These are phyloP conservation scores for Phytoseiulus persimilis DNA, from an alignment of 2,888 invertebrate genomes.

Conservation along the genomic window DNA sequence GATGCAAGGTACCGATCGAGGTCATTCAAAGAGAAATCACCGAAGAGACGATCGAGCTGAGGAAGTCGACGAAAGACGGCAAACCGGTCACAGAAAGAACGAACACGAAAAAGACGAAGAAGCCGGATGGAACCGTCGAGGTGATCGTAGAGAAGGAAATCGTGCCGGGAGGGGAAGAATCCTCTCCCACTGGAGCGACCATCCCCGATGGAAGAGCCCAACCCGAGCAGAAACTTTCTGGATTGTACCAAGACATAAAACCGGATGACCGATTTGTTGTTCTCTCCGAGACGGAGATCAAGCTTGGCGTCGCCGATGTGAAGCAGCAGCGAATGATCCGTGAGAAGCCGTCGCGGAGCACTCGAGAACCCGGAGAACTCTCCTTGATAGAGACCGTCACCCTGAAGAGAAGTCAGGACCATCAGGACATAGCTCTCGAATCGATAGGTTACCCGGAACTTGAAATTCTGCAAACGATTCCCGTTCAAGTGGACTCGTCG, in stretches of 20 bases:
- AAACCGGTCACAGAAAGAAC: not conserved
- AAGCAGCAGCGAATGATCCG: not conserved
- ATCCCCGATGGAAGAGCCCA: not conserved
- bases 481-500: not conserved
- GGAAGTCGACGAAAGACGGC: not conserved
- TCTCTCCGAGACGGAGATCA: not conserved
- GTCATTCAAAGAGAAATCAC: not conserved
- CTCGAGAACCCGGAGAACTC: not conserved
- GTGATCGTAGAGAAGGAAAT: not conserved
- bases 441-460: conserved; percentile 8
- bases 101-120: not conserved
- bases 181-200: not conserved
- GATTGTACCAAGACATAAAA: not conserved
- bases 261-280: not conserved
- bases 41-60: not conserved
- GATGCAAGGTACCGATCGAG: not conserved
- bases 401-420: not conserved
- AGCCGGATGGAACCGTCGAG: conserved; percentile 16
- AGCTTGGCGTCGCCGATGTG: not conserved
- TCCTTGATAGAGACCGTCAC: not conserved
- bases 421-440: not conserved
- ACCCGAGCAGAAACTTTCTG: not conserved
- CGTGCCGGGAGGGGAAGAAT: not conserved
- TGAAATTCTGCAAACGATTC: not conserved
- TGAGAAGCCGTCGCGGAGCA: not conserved